These are phyloP conservation scores for Catostomus latipinnis DNA, from an alignment of 2,797 vertebrate genomes.

Conservation along the genomic window DNA sequence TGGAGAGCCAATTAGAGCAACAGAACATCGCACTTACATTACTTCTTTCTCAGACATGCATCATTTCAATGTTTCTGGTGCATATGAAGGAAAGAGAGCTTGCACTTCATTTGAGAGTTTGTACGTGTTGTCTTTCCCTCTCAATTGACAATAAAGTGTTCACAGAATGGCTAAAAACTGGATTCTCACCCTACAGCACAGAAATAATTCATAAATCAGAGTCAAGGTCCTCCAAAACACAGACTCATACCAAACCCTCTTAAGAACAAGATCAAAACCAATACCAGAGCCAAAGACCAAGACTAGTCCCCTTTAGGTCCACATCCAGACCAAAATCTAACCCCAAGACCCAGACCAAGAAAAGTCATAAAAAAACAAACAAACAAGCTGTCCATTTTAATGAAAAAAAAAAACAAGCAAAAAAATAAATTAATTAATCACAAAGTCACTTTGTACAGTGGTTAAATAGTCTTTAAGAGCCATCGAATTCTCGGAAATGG, in stretches of 20 bases:
- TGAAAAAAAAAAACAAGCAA: neutral
- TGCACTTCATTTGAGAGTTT: neutral
- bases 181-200: conserved; percentile 3
- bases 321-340: neutral
- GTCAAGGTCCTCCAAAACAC: neutral
- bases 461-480: too few species aligned
- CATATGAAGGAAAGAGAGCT: neutral
- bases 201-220: neutral
- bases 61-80: neutral
- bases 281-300: neutral
- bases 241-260: neutral
- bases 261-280: neutral
- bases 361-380: neutral
- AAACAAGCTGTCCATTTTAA: neutral
- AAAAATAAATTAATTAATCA: too few species aligned
- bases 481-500: neutral
- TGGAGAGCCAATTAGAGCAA: conserved; percentile 20
- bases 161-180: neutral
- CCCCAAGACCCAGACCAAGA: too few species aligned
- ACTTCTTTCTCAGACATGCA: neutral
- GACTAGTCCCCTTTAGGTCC: neutral
- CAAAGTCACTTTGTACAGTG: too few species aligned
- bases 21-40: neutral
- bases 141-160: neutral
- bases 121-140: neutral